Base-by-base conservation (phyloP, 2,113 vertebrate species). In the Emydocephalus ijimae region DNA sequence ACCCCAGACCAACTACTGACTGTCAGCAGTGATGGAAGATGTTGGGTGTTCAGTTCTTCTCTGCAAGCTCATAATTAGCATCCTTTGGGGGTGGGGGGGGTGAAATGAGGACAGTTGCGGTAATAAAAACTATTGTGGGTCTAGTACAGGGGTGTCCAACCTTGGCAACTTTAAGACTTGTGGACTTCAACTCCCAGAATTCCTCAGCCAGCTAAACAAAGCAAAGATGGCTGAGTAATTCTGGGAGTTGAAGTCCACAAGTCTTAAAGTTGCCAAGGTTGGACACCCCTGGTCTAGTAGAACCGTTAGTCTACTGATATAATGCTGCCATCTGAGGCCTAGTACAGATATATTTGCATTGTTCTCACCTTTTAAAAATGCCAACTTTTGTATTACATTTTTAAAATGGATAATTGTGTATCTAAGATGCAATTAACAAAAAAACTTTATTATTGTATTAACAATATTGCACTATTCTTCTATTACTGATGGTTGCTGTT, bases 1-100 rank as follows among this genome's bases (percentile, higher is more conserved):
- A 95, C 96, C 94, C 97, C 97, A 97, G 97, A 97, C 97, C 97
- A 97, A 97, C 97, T 97, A 95, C 97, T 97, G 97, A 97, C 97
- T 97, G 97, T 97, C 96, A 0, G 96, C 94, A 96, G 97, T 93
- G 95, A 93, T 96, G 95, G 88, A 69, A 24, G 55, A 52, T 54
- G 69, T 20, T 39, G 15, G 18, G 18, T 81, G 3, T 43, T 81
- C 15, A 39, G 2, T 54, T 39, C 0, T 8, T 48, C 48, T 18
- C 4, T 29, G 56, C 59, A 45, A n/a, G 48, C 56, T 45, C 6
- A 9, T 34, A 57, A 11, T 8, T 21, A n/a, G n/a, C 52, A 45
- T 23, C 29, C 34, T 21, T 3, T 18, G 15, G 2, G 29, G 26
- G 18, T 8, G 8, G 8, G 29, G 45, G 4, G 43, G 9, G 3